These are phyloP conservation scores for Hydra vulgaris DNA, from an alignment of 30 jellyfish, hydroid and myxozoan species.

Conservation along the genomic window DNA sequence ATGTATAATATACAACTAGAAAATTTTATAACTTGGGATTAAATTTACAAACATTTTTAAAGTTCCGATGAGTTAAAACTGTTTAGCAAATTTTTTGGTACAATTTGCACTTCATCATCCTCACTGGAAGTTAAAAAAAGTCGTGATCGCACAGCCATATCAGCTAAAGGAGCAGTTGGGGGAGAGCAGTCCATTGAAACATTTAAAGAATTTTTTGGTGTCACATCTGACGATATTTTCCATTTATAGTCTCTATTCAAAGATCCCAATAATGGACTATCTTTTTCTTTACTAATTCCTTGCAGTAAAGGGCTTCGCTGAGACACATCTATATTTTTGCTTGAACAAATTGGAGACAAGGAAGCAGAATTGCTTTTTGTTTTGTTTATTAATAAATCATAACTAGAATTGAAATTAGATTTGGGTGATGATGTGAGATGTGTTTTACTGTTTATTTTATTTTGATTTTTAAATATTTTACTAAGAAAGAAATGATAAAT, in stretches of 20 bases:
- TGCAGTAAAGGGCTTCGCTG: slow-evolving; percentile 1
- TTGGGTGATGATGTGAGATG: slow-evolving; percentile 11
- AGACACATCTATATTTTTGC: background rate
- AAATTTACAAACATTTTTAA: background rate
- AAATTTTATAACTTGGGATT: background rate
- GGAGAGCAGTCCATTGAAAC: slow-evolving; percentile 21
- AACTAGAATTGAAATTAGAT: background rate
- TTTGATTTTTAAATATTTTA: background rate
- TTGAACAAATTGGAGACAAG: background rate
- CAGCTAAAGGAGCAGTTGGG: slow-evolving; percentile 10
- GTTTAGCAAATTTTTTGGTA: slow-evolving; percentile 18
- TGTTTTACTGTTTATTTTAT: background rate
- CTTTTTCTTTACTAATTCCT: background rate
- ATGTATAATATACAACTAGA: background rate
- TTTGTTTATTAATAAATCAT: background rate
- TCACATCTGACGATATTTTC: background rate
- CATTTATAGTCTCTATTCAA: slow-evolving; percentile 3
- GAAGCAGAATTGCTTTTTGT: background rate
- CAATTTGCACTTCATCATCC: slow-evolving; percentile 8
- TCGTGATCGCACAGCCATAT: slow-evolving; percentile 24
- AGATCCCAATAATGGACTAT: slow-evolving; percentile 13
- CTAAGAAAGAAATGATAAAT: background rate
- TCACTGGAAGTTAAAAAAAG: slow-evolving; percentile 13
- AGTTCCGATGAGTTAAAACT: slow-evolving; percentile 15
- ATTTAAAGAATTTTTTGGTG: background rate